These are phyloP conservation scores for Ridgeia piscesae DNA, from an alignment of 1,140 invertebrate species.

Conservation along the genomic window DNA sequence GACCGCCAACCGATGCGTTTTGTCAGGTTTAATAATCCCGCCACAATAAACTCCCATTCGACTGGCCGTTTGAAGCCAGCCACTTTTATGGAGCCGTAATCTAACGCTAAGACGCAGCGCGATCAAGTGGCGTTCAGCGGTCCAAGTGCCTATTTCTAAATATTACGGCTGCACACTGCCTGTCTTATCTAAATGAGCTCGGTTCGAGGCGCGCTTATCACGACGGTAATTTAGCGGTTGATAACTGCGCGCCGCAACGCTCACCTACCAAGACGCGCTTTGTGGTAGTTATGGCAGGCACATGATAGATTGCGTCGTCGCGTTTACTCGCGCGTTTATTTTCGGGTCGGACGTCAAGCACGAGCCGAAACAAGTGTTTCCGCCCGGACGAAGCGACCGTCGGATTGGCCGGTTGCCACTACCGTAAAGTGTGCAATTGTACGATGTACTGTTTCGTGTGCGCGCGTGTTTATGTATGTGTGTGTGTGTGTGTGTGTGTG, in stretches of 20 bases:
- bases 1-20: neutral
- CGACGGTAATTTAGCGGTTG: neutral
- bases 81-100: neutral
- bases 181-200: neutral
- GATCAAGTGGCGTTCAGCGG: neutral
- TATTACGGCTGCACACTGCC: neutral
- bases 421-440: neutral
- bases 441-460: neutral
- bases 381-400: neutral
- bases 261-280: neutral
- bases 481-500: no score
- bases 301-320: neutral
- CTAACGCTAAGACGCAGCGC: neutral
- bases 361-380: neutral
- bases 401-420: neutral
- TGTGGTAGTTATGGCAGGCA: neutral
- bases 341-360: neutral
- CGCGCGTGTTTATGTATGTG: no score
- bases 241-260: neutral
- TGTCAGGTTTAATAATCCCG: neutral
- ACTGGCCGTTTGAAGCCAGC: neutral
- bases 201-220: neutral
- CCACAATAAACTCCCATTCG: neutral
- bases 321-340: neutral
- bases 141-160: neutral